Evolutionary conservation across 2,113 vertebrate genomes (phyloP).

Genomic region (Mohoua ochrocephala): DNA sequence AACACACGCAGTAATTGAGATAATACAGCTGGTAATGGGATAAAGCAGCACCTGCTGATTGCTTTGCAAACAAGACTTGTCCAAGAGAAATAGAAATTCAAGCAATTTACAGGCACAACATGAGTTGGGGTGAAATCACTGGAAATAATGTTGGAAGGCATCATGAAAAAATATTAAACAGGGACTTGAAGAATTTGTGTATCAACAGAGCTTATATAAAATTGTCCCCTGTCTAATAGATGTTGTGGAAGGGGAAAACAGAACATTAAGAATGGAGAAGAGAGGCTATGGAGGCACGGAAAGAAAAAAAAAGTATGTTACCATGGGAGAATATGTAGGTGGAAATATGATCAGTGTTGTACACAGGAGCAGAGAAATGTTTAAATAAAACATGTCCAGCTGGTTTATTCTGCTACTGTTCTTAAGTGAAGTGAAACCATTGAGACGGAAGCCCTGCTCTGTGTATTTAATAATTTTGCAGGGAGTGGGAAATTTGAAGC

Average conservation of each 20-base stretch:
- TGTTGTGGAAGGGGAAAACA: not conserved
- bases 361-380: not conserved
- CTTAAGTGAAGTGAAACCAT: not conserved
- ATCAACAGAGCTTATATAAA: not conserved
- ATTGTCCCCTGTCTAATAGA: not conserved
- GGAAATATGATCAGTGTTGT: not conserved
- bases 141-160: not conserved
- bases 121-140: not conserved
- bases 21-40: not conserved
- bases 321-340: not conserved
- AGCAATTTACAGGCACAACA: not conserved
- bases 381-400: not conserved
- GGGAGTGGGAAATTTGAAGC: not conserved
- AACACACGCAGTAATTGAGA: not conserved
- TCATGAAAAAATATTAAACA: not conserved
- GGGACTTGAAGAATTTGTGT: not conserved
- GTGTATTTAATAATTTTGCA: not conserved
- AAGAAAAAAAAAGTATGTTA: not conserved
- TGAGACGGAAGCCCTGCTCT: not conserved
- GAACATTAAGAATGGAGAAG: not conserved
- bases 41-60: slow-evolving; percentile 4
- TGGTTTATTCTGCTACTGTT: not conserved
- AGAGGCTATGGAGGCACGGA: not conserved
- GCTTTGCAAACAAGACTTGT: not conserved
- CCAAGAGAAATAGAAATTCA: not conserved